These are phyloP conservation scores for Noctua janthe DNA, from an alignment of 2,888 invertebrate species.

Conservation along the genomic window DNA sequence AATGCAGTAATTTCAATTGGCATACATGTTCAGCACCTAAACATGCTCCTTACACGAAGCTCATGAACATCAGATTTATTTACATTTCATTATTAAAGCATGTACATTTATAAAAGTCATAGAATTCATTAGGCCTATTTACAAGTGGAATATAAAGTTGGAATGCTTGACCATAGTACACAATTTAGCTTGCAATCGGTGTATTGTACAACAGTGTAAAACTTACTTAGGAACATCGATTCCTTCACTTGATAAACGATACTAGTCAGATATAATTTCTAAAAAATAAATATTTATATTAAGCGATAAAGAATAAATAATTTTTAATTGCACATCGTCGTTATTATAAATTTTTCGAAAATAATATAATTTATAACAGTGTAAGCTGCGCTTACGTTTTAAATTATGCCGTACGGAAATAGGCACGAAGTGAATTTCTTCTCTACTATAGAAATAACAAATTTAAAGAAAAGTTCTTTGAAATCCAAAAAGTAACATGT, in stretches of 20 bases:
- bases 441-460: conserved; percentile 74
- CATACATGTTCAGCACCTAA: conserved; percentile 81
- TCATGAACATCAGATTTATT: conserved; percentile 84
- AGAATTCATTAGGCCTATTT: conserved; percentile 89
- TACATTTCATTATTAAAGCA: conserved; percentile 87
- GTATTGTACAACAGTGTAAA: conserved; percentile 83
- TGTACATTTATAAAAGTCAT: conserved; percentile 85
- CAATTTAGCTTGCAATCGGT: conserved; percentile 81
- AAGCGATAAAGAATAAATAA: conserved; percentile 88
- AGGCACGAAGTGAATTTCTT: conserved; percentile 82
- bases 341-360: conserved; percentile 85
- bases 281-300: conserved; percentile 88
- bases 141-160: conserved; percentile 90
- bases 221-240: conserved; percentile 87
- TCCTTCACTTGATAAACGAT: conserved; percentile 80
- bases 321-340: conserved; percentile 87
- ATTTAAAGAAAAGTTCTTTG: conserved; percentile 71
- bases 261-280: conserved; percentile 84
- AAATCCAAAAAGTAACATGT: conserved; percentile 78
- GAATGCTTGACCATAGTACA: conserved; percentile 88
- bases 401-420: conserved; percentile 78
- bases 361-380: conserved; percentile 81
- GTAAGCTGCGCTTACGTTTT: conserved; percentile 84
- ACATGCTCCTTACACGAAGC: conserved; percentile 81
- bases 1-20: conserved; percentile 81